Percentiles rank a stretch among this genome's conserved stretches.
Conservation (phyloP, 2,888 invertebrate genomes). For the Hedychridium roseum region DNA sequence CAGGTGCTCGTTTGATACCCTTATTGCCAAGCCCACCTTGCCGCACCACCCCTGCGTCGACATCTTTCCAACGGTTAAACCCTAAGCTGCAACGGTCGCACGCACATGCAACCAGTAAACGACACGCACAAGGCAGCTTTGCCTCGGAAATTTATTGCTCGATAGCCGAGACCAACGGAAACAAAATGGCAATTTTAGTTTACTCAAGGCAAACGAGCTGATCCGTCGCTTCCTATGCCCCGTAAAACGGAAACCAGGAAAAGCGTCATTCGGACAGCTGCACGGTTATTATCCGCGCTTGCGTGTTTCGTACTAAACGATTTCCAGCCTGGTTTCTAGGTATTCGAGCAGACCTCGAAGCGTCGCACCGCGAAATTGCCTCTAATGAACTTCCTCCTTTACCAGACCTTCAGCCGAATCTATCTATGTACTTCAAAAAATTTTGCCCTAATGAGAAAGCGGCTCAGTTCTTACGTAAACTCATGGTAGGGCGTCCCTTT, state of each 20-base stretch:
- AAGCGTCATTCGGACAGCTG: background rate
- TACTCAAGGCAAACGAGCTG: background rate
- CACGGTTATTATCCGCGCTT: conserved; percentile 2
- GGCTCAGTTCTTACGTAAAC: too few relatives aligned
- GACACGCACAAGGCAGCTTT: background rate
- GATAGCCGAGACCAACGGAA: background rate
- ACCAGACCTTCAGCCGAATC: too few relatives aligned
- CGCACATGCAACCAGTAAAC: background rate
- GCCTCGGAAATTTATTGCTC: background rate
- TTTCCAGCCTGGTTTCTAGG: conserved; percentile 1
- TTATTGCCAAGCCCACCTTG: background rate
- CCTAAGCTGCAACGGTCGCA: background rate
- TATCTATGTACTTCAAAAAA: too few relatives aligned
- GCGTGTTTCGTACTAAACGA: conserved; percentile 1
- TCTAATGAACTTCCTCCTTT: background rate
- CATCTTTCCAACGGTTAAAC: too few relatives aligned
- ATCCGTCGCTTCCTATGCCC: background rate
- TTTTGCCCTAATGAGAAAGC: too few relatives aligned
- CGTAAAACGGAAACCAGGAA: background rate
- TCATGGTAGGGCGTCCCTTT: background rate
- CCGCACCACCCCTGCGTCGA: background rate
- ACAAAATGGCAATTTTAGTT: background rate
- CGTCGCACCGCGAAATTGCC: background rate
- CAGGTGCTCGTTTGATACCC: background rate
- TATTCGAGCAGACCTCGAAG: background rate